Conservation (phyloP, 1,140 invertebrate genomes). For the Cataglyphis hispanica region DNA sequence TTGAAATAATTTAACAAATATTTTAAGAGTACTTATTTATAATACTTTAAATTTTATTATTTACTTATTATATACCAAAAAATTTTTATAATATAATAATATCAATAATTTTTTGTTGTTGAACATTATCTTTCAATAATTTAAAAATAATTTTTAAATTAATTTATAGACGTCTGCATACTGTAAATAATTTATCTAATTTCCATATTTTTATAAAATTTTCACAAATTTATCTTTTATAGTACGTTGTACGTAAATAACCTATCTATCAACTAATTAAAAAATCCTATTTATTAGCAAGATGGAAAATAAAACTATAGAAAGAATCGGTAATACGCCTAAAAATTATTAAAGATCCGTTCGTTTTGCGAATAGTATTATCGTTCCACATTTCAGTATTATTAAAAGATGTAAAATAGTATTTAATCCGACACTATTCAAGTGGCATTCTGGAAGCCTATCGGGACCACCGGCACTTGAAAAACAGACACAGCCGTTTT, state of each 20-base stretch:
- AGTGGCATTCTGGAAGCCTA: conserved; percentile 40
- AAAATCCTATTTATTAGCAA: neutral
- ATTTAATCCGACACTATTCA: conserved; percentile 39
- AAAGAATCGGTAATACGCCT: neutral
- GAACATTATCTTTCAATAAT: neutral
- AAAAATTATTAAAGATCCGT: neutral
- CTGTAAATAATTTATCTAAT: conserved; percentile 3
- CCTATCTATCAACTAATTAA: no score
- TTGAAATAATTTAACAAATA: neutral
- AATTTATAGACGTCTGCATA: no score
- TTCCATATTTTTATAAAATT: neutral
- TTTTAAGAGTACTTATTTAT: neutral
- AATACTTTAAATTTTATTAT: neutral
- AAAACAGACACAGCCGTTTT: conserved; percentile 52
- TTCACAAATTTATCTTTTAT: neutral
- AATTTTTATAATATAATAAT: neutral
- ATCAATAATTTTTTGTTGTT: neutral
- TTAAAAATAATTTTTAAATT: neutral
- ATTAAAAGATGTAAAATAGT: neutral
- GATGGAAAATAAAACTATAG: neutral
- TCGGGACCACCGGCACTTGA: conserved; percentile 23
- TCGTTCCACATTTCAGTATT: neutral
- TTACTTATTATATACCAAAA: neutral
- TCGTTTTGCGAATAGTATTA: neutral
- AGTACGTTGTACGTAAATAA: neutral